A percentile compares a stretch with the other conserved stretches of the same genome.
phyloP scores from a whole-genome alignment of 1,140 invertebrate genomes.

The Luehdorfia chinensis region DNA sequence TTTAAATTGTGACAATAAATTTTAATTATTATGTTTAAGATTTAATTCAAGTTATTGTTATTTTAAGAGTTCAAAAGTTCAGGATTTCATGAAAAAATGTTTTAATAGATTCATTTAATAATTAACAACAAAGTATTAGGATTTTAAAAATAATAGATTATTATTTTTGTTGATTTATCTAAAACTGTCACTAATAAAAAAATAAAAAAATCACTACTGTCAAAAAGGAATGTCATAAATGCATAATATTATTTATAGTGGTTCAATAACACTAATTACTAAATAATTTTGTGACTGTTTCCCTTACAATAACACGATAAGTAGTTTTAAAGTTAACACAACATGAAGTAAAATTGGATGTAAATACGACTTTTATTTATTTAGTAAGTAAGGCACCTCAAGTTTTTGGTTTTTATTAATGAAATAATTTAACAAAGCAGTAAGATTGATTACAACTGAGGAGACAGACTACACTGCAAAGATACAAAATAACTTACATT shows the following conservation, averaged over 20 bases:
- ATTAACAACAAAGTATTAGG: too few species aligned
- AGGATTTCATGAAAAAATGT: too few species aligned
- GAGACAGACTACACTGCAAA: too few species aligned
- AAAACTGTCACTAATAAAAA: constrained; percentile 10
- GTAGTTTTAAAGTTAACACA: background rate
- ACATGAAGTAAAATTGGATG: constrained; percentile 17
- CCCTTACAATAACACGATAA: constrained; percentile 27
- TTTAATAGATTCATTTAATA: too few species aligned
- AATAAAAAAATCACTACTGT: constrained; percentile 12
- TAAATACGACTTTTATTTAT: constrained; percentile 27
- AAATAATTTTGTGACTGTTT: constrained; percentile 39
- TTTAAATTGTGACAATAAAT: too few species aligned
- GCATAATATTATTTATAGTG: constrained; percentile 30
- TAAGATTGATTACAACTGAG: constrained; percentile 2
- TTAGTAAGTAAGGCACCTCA: constrained; percentile 53
- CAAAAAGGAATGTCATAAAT: constrained; percentile 37
- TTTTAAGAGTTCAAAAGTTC: too few species aligned
- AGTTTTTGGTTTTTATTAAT: constrained; percentile 53
- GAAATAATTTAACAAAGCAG: constrained; percentile 24
- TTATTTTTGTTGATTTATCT: constrained; percentile 6
- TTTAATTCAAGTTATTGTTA: too few species aligned
- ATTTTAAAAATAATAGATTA: too few species aligned
- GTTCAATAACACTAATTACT: background rate
- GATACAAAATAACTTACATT: too few species aligned
- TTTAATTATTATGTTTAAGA: too few species aligned